Conservation (phyloP, 2,797 vertebrate genomes). For the Gobio occitaniae region DNA sequence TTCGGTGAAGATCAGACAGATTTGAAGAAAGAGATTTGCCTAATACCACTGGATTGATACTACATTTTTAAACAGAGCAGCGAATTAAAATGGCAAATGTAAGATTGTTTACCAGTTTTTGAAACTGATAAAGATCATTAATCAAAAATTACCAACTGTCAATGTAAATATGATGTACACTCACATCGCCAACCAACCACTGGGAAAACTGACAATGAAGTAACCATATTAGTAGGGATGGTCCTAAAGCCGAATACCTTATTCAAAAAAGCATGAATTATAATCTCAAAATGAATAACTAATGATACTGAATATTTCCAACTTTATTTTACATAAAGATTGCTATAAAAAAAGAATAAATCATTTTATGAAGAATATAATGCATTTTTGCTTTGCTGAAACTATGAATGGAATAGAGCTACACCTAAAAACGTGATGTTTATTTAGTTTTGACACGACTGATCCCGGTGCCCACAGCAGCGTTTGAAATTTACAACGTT, state of each 20-base stretch:
- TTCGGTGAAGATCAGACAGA: constrained; percentile 33
- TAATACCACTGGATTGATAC: constrained; percentile 23
- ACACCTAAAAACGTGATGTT: neutral
- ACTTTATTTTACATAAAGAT: neutral
- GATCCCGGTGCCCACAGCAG: no score
- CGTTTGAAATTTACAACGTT: no score
- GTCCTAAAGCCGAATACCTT: neutral
- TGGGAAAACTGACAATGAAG: neutral
- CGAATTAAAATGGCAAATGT: neutral
- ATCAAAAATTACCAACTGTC: neutral
- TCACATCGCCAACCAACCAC: neutral
- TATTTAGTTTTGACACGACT: neutral
- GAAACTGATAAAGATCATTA: neutral
- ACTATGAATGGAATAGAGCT: neutral
- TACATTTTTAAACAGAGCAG: neutral
- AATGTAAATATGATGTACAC: neutral
- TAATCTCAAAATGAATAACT: no score
- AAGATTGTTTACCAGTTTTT: neutral
- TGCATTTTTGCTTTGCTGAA: neutral
- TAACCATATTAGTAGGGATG: neutral
- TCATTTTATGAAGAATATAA: neutral
- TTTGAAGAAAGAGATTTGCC: constrained; percentile 33
- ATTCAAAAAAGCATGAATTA: no score
- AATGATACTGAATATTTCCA: neutral
- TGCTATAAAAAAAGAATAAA: neutral